Conservation (phyloP, 2,797 vertebrate species). For the Megaceryle alcyon region DNA sequence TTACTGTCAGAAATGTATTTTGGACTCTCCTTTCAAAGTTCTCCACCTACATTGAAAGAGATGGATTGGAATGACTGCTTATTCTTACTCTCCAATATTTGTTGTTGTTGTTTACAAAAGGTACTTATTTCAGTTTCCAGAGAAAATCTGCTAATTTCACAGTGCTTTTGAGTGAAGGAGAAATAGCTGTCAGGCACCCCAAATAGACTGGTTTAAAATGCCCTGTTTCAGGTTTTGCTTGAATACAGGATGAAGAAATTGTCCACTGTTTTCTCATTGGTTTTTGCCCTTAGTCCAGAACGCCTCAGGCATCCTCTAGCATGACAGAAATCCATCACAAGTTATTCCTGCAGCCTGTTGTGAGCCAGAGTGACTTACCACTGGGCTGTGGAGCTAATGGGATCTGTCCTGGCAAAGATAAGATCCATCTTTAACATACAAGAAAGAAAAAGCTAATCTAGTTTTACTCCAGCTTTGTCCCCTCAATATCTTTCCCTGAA, state of each 20-base stretch:
- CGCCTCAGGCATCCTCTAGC: neutral
- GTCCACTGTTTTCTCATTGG: neutral
- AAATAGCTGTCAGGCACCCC: neutral
- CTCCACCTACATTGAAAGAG: neutral
- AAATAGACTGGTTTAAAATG: neutral
- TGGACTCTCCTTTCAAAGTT: neutral
- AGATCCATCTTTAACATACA: neutral
- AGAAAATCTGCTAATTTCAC: neutral
- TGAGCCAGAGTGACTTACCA: neutral
- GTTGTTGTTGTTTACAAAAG: neutral
- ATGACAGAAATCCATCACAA: neutral
- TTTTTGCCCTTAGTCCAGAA: neutral
- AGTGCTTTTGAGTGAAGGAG: neutral
- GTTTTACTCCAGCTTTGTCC: neutral
- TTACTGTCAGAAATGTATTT: neutral
- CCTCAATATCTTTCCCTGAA: neutral
- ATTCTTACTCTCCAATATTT: fast-evolving
- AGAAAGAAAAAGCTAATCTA: neutral
- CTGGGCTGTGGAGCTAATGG: neutral
- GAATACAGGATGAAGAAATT: neutral
- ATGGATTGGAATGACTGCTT: neutral
- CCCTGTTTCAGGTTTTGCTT: neutral
- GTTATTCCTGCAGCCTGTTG: neutral
- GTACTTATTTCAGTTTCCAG: neutral
- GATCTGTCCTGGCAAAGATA: neutral